Evolutionary conservation across 2,113 vertebrate species (phyloP).

Genomic region (Eleginops maclovinus): DNA sequence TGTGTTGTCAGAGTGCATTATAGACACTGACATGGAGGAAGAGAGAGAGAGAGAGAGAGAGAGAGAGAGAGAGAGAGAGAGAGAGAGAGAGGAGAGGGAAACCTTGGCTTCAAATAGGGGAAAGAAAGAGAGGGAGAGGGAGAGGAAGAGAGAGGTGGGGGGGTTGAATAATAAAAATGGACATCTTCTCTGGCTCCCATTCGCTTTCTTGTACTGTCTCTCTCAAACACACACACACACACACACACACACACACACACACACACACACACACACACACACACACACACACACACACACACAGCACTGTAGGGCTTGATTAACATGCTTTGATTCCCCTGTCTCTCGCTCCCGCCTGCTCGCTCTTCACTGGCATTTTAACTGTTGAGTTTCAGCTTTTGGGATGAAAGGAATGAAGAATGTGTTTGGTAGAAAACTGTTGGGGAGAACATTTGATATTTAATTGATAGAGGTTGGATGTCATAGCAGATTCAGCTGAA

Average conservation of each 20-base stretch:
- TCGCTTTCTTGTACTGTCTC: constrained; percentile 17
- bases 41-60: constrained; percentile 10
- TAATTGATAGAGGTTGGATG: constrained; percentile 67
- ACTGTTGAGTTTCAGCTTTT: constrained; percentile 51
- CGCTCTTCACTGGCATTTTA: constrained; percentile 23
- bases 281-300: constrained; percentile 1
- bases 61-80: background rate
- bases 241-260: constrained; percentile 8
- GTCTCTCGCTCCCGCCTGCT: background rate
- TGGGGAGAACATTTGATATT: constrained; percentile 61
- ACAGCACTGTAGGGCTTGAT: constrained; percentile 44
- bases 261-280: background rate
- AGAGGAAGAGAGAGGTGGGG: background rate
- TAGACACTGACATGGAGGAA: constrained; percentile 65
- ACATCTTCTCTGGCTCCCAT: constrained; percentile 28
- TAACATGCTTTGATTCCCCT: constrained; percentile 62
- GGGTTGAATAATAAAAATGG: constrained; percentile 22
- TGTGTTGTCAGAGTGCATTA: constrained; percentile 76
- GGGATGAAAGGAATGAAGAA: constrained; percentile 65
- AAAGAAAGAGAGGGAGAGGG: constrained; percentile 17
- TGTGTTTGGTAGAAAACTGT: constrained; percentile 62
- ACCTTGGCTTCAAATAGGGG: too few species aligned
- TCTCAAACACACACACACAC: constrained; percentile 6
- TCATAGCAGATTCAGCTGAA: constrained; percentile 34
- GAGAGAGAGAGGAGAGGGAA: constrained; percentile 2